A percentile compares a stretch with the other conserved stretches of the same genome.
phyloP scores from a whole-genome alignment of 2,888 invertebrate genomes.

The Drosophila setosimentum region DNA sequence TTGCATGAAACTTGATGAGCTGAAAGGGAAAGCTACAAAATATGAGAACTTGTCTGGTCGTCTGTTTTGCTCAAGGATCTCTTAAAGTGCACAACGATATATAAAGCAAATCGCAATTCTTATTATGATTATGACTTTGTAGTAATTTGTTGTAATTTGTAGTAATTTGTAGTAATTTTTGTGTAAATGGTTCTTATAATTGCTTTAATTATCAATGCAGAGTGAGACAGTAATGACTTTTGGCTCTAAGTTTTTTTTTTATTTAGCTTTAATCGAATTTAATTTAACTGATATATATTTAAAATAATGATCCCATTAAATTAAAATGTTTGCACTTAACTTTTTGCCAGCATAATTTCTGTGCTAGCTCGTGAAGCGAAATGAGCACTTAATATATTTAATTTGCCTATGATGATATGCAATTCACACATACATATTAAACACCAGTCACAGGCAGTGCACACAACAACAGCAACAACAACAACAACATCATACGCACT shows the following conservation, averaged over 20 bases:
- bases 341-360: conserved; percentile 6
- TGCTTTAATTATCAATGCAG: not conserved
- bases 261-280: not conserved
- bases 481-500: conserved; percentile 5
- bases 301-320: not conserved
- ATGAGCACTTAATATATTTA: conserved; percentile 22
- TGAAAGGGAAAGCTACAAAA: conserved; percentile 31
- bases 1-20: conserved; percentile 1
- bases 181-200: not conserved
- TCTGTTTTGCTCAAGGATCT: not conserved
- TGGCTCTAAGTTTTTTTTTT: not conserved
- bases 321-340: conserved; percentile 9
- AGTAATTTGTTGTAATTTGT: not conserved
- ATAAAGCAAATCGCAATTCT: not conserved
- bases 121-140: not conserved
- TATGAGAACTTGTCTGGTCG: conserved; percentile 1
- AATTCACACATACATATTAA: conserved; percentile 5
- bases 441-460: conserved; percentile 10
- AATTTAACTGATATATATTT: not conserved
- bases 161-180: not conserved
- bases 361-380: not conserved
- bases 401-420: conserved; percentile 12
- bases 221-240: not conserved
- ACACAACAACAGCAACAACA: conserved; percentile 3
- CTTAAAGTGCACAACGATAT: not conserved